Percentiles rank a stretch among this genome's conserved stretches.
Conservation (phyloP, 2,113 vertebrate species). For the Merops nubicus region DNA sequence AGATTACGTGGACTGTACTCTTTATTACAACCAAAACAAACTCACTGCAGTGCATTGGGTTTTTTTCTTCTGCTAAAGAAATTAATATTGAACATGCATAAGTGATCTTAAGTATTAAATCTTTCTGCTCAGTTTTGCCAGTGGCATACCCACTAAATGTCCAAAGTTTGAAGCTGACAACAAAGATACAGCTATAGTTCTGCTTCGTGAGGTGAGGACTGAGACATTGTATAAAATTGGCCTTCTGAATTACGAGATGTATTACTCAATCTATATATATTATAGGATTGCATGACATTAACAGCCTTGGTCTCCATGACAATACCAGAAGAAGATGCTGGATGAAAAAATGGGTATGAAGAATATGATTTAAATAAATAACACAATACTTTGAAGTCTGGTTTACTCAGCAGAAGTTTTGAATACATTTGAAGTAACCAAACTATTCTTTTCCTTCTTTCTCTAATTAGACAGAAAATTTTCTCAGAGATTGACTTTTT, state of each 20-base stretch:
- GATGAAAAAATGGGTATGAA: neutral
- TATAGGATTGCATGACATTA: constrained; percentile 8
- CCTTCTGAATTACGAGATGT: constrained; percentile 5
- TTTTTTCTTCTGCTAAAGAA: neutral
- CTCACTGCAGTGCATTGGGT: neutral
- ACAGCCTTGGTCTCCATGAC: constrained; percentile 47
- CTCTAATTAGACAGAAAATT: neutral
- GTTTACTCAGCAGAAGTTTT: neutral
- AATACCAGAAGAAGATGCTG: constrained; percentile 17
- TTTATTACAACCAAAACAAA: constrained; percentile 27
- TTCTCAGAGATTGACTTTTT: neutral
- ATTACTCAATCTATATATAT: constrained; percentile 12
- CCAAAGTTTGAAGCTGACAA: neutral
- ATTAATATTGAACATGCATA: constrained; percentile 2
- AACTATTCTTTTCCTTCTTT: neutral
- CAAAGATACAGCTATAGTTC: neutral
- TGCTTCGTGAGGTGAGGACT: neutral
- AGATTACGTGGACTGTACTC: constrained; percentile 2
- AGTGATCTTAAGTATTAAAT: neutral
- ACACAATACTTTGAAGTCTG: neutral
- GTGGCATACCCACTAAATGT: neutral
- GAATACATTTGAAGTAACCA: neutral
- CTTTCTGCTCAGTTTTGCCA: constrained; percentile 1
- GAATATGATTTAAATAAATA: neutral
- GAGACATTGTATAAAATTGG: neutral